Percentiles rank a stretch among this genome's conserved stretches.
phyloP scores from a whole-genome alignment of 2,113 vertebrate species.

The Neolamprologus variostigma region DNA sequence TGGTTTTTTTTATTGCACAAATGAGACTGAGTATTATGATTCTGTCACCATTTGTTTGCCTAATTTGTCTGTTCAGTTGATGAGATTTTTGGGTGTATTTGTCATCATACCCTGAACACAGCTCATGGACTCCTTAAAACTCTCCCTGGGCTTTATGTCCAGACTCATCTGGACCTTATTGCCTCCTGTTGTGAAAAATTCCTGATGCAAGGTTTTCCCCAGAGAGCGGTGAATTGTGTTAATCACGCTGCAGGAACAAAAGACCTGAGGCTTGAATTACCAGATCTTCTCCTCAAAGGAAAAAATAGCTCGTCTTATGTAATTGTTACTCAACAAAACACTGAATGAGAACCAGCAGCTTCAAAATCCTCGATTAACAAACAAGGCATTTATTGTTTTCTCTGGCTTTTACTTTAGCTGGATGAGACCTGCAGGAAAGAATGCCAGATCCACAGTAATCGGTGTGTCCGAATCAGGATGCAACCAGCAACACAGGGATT shows the following conservation, averaged over 20 bases:
- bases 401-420: not conserved
- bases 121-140: not conserved
- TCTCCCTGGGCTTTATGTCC: not conserved
- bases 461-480: not conserved
- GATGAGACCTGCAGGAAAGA: not conserved
- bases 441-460: not conserved
- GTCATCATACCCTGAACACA: not conserved
- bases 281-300: not conserved
- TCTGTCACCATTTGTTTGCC: not conserved
- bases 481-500: not conserved
- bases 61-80: not conserved
- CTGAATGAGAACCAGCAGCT: not conserved
- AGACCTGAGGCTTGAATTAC: not conserved
- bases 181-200: not conserved
- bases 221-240: not conserved
- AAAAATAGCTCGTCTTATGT: not conserved
- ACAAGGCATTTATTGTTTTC: not conserved
- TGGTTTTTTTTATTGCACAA: not conserved
- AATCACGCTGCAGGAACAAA: not conserved
- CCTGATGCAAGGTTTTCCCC: not conserved
- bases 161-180: not conserved
- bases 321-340: not conserved
- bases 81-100: not conserved
- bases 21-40: not conserved
- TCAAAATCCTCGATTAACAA: constrained; percentile 1